Evolutionary conservation across 2,888 invertebrate species (phyloP).

Genomic region (Venusia cambrica): DNA sequence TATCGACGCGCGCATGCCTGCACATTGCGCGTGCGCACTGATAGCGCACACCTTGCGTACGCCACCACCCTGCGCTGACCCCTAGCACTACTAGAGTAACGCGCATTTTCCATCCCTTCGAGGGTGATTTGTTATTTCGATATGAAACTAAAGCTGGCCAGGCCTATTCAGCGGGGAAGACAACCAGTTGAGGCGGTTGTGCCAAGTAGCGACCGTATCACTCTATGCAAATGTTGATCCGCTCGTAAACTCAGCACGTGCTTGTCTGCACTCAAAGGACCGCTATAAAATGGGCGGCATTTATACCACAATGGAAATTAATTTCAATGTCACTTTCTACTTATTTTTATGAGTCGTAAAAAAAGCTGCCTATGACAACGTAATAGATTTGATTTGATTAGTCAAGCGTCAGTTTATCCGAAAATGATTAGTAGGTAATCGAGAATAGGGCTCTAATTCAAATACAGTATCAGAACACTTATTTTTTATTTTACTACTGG

Average conservation of each 20-base stretch:
- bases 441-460: too few relatives aligned
- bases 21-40: too few relatives aligned
- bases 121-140: slow-evolving; percentile 1
- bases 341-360: slow-evolving; percentile 28
- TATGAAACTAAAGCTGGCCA: slow-evolving; percentile 7
- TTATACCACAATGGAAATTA: too few relatives aligned
- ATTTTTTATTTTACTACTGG: too few relatives aligned
- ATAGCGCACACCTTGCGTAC: slow-evolving; percentile 76
- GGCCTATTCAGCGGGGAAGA: slow-evolving; percentile 17
- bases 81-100: slow-evolving; percentile 51
- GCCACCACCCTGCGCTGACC: slow-evolving; percentile 63
- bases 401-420: too few relatives aligned
- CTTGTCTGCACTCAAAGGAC: slow-evolving; percentile 17
- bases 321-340: slow-evolving; percentile 18
- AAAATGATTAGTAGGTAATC: too few relatives aligned
- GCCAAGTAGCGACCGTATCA: slow-evolving; percentile 16
- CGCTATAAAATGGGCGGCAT: slow-evolving; percentile 16
- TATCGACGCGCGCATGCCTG: slow-evolving; percentile 72
- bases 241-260: slow-evolving; percentile 25
- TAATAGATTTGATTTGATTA: background rate
- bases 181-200: slow-evolving; percentile 25
- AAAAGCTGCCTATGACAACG: background rate
- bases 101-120: slow-evolving; percentile 16
- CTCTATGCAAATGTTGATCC: slow-evolving; percentile 25
- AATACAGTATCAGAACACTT: too few relatives aligned